Percentiles rank a stretch among this genome's conserved stretches.
Conservation (phyloP, 2,113 vertebrate genomes). For the Triplophysa rosa region DNA sequence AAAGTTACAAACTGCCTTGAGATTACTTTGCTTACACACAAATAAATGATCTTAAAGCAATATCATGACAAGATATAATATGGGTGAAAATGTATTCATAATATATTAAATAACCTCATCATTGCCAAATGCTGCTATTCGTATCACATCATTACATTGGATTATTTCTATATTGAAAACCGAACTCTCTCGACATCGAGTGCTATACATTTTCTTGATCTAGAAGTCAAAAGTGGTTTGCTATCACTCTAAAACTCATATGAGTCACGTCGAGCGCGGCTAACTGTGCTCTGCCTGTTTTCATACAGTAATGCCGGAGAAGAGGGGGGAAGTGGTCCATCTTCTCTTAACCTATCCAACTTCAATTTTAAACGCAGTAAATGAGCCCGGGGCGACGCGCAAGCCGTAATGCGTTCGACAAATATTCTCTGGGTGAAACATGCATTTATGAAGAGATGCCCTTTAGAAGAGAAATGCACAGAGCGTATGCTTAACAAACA, state of each 20-base stretch:
- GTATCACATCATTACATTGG: background rate
- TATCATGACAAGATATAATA: no score
- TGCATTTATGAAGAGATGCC: slow-evolving; percentile 77
- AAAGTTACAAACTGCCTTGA: no score
- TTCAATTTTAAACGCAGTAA: slow-evolving; percentile 72
- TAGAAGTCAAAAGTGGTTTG: slow-evolving; percentile 35
- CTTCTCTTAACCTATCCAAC: slow-evolving; percentile 76
- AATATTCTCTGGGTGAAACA: slow-evolving; percentile 77
- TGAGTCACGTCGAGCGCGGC: slow-evolving; percentile 4
- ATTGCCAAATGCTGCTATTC: background rate
- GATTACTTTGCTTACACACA: no score
- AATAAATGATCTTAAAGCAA: no score
- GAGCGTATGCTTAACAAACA: slow-evolving; percentile 76
- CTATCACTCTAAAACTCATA: slow-evolving; percentile 5
- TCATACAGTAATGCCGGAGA: slow-evolving; percentile 39
- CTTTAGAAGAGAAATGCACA: slow-evolving; percentile 75
- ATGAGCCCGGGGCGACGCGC: slow-evolving; percentile 72
- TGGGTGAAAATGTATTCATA: no score
- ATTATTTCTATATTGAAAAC: background rate
- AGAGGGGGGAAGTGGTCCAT: slow-evolving; percentile 67
- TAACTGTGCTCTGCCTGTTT: slow-evolving; percentile 31
- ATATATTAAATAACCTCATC: no score
- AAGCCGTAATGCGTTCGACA: slow-evolving; percentile 81
- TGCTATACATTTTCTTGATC: slow-evolving; percentile 1
- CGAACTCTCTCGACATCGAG: background rate